Evolutionary conservation across 2,797 vertebrate species (phyloP), one percentile per base, ranked within the genome.

Genomic region (Syngnathus rostellatus): DNA sequence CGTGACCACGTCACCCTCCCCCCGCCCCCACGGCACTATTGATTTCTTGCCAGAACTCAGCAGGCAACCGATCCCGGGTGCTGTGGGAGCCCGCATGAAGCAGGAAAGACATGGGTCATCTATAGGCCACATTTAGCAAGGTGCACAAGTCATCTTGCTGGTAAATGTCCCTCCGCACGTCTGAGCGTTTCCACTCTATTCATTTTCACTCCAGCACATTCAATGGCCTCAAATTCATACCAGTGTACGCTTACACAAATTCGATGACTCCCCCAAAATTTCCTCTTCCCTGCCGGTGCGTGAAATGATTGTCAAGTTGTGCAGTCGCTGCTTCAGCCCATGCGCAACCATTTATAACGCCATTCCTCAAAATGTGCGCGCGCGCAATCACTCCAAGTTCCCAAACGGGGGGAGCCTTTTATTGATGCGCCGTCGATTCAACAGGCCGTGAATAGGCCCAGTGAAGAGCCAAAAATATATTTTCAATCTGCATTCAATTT

Each of bases 401-500:
- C 78, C 89, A 88, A 82, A 87, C 92, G 89, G 86, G 88, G 81
- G 87, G 89, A 17, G 12, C 2, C 78, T 74, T 90, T 91, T 90
- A 93, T 92, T 93, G 87, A 89, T 90, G 76, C 85, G 65, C 92
- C 60, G 64, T 78, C 92, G 94, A 96, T 94, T 93, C 92, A 93
- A 90, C 86, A 87, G 90, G 92, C 92, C 86, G 89, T 93, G 92
- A 93, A 92, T 93, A 91, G 91, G 92, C 90, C 88, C 90, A 95
- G 96, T 97, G 94, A 95, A 98, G 94, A 94, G 93, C 92, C 90
- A 92, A 93, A 93, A 94, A 96, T 95, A 95, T 93, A 93, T 94
- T 95, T 94, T 94, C 94, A 99, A 93, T 95, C 92, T 91, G 93
- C 94, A 94, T 95, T 96, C 92, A 94, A 96, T 96, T 96, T 97